These are phyloP conservation scores for Megaceryle maxima DNA, from an alignment of 2,113 vertebrate genomes.

Conservation along the genomic window DNA sequence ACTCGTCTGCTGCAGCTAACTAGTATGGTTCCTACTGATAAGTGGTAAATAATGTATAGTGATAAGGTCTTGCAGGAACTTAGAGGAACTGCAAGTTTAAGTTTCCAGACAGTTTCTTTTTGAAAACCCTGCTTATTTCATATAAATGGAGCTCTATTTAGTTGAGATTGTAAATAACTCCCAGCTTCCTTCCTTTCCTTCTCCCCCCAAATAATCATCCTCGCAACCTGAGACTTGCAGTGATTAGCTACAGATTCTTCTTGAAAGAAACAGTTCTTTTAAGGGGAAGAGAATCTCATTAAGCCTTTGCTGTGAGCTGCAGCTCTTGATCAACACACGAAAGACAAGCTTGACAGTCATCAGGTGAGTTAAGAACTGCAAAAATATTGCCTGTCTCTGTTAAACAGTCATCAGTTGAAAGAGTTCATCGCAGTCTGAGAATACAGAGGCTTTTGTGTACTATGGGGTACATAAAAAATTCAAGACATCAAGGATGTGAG, in stretches of 20 bases:
- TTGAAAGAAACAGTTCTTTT: conserved; percentile 26
- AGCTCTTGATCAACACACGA: conserved; percentile 33
- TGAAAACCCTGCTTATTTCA: background rate
- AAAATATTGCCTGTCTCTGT: conserved; percentile 19
- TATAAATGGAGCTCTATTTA: background rate
- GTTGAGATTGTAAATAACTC: background rate
- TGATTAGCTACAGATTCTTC: conserved; percentile 46
- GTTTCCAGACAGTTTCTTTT: background rate
- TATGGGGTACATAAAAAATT: conserved; percentile 62
- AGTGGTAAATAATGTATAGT: background rate
- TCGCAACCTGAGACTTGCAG: conserved; percentile 1
- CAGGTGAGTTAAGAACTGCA: conserved; percentile 44
- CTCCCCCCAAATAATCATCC: background rate
- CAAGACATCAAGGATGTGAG: conserved; percentile 44
- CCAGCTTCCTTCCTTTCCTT: background rate
- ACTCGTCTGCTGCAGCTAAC: background rate
- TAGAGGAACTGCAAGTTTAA: background rate
- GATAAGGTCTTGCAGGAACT: background rate
- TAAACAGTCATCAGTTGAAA: conserved; percentile 31
- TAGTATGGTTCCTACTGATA: background rate
- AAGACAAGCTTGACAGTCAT: conserved; percentile 24
- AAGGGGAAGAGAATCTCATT: conserved; percentile 51
- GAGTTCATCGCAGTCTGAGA: background rate
- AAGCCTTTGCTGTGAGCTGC: conserved; percentile 53
- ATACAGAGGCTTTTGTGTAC: background rate